Conservation (phyloP, 2,797 vertebrate species). For the Sebastes elongatus region DNA sequence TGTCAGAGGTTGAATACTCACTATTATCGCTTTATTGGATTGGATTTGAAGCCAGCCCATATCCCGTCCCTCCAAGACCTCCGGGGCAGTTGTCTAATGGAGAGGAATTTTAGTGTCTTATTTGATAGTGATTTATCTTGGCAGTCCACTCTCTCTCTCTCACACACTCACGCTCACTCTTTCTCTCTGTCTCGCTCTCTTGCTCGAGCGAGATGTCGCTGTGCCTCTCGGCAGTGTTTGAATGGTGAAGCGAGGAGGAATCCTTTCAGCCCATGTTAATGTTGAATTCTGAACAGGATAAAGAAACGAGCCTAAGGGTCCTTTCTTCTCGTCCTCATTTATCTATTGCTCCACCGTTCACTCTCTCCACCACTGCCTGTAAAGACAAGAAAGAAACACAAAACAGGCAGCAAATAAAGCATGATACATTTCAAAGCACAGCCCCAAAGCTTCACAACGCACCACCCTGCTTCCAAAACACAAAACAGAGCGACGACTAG, state of each 20-base stretch:
- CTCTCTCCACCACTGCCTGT: slow-evolving; percentile 36
- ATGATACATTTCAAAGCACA: slow-evolving; percentile 55
- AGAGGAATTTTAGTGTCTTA: slow-evolving; percentile 63
- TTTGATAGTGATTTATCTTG: slow-evolving; percentile 72
- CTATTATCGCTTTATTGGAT: slow-evolving; percentile 57
- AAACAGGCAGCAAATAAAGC: slow-evolving; percentile 52
- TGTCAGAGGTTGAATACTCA: slow-evolving; percentile 59
- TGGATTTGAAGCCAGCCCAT: slow-evolving; percentile 54
- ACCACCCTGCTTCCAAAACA: slow-evolving; percentile 22
- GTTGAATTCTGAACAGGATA: slow-evolving; percentile 65
- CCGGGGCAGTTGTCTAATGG: slow-evolving; percentile 57
- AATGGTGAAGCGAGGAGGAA: slow-evolving; percentile 63
- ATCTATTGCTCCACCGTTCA: slow-evolving; percentile 43
- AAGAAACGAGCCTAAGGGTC: slow-evolving; percentile 59
- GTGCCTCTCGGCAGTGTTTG: slow-evolving; percentile 66
- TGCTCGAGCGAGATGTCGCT: slow-evolving; percentile 53
- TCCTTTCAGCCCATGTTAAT: slow-evolving; percentile 79
- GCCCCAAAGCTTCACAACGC: slow-evolving; percentile 38
- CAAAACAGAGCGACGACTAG: background rate
- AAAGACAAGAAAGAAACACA: slow-evolving; percentile 38
- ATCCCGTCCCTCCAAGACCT: slow-evolving; percentile 45
- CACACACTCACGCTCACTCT: slow-evolving; percentile 6
- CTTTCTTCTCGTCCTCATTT: slow-evolving; percentile 65
- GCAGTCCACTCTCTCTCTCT: slow-evolving; percentile 38
- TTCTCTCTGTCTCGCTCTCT: slow-evolving; percentile 6